These are phyloP conservation scores for Dasypogon diadema DNA, from an alignment of 2,888 invertebrate species.

Conservation along the genomic window DNA sequence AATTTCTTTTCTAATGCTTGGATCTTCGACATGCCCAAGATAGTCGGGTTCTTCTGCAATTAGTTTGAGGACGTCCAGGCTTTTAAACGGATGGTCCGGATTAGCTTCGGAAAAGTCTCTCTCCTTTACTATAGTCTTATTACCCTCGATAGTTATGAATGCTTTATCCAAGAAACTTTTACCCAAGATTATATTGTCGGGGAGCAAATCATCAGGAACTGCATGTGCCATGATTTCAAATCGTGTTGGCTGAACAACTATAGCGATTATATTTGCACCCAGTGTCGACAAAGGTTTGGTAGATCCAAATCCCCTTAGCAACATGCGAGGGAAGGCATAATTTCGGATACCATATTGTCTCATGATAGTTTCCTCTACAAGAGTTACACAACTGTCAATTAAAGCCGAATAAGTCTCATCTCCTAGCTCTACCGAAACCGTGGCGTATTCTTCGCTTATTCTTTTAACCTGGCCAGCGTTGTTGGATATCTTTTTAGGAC, in stretches of 20 bases:
- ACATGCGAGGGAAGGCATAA: not conserved
- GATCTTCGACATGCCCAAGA: too few species aligned
- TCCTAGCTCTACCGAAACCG: not conserved
- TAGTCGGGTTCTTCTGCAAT: not conserved
- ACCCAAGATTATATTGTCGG: not conserved
- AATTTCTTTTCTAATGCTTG: not conserved
- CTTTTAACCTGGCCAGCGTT: not conserved
- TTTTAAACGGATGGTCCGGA: not conserved
- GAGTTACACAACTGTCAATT: not conserved
- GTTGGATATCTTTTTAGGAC: not conserved
- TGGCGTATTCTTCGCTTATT: not conserved
- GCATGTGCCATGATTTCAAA: not conserved
- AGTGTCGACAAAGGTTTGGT: not conserved
- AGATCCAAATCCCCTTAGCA: not conserved
- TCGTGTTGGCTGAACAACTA: not conserved
- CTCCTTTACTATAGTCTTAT: not conserved
- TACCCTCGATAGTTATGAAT: not conserved
- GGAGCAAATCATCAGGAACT: not conserved
- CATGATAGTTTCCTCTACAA: not conserved
- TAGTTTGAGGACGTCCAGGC: not conserved
- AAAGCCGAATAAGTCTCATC: not conserved
- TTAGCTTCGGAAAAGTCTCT: not conserved
- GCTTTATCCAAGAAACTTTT: not conserved
- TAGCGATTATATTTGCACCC: not conserved
- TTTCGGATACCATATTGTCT: not conserved